phyloP scores from a whole-genome alignment of 35 echinoderm and acorn worm species.

The Nesometra sesokonis region DNA sequence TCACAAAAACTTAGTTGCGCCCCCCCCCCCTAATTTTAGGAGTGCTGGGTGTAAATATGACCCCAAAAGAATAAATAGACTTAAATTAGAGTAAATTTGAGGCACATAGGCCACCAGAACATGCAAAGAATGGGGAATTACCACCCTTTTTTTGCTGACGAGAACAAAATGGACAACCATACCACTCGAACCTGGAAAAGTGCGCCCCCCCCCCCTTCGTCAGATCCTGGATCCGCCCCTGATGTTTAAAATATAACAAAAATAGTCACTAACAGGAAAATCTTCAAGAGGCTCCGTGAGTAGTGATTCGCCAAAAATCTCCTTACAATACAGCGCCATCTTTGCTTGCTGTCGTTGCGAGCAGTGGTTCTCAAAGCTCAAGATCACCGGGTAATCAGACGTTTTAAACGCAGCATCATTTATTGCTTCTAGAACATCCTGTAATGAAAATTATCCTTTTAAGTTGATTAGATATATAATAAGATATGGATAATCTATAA shows the following conservation, averaged over 20 bases:
- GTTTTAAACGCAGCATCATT: slow-evolving; percentile 91
- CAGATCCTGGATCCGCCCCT: too few relatives aligned
- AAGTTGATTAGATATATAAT: too few relatives aligned
- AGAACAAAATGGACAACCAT: neutral
- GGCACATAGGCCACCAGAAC: too few relatives aligned
- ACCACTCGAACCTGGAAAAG: neutral
- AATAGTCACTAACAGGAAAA: slow-evolving; percentile 55
- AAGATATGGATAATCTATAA: too few relatives aligned
- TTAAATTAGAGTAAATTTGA: too few relatives aligned
- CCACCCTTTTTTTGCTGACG: neutral
- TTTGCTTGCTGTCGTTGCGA: slow-evolving; percentile 86
- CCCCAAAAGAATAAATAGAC: too few relatives aligned
- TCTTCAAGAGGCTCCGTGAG: slow-evolving; percentile 67
- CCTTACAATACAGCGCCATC: slow-evolving; percentile 91
- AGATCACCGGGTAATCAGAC: slow-evolving; percentile 73
- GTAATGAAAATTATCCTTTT: slow-evolving; percentile 10
- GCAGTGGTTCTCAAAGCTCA: slow-evolving; percentile 98
- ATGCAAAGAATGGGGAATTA: too few relatives aligned
- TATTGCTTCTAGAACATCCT: slow-evolving; percentile 96
- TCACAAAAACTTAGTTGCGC: too few relatives aligned
- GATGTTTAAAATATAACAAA: neutral
- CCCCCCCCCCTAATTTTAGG: too few relatives aligned
- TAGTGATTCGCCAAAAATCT: slow-evolving; percentile 76
- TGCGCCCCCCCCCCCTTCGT: too few relatives aligned
- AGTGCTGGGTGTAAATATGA: too few relatives aligned